phyloP scores from a whole-genome alignment of 2,797 vertebrate species.

The Melanogrammus aeglefinus region DNA sequence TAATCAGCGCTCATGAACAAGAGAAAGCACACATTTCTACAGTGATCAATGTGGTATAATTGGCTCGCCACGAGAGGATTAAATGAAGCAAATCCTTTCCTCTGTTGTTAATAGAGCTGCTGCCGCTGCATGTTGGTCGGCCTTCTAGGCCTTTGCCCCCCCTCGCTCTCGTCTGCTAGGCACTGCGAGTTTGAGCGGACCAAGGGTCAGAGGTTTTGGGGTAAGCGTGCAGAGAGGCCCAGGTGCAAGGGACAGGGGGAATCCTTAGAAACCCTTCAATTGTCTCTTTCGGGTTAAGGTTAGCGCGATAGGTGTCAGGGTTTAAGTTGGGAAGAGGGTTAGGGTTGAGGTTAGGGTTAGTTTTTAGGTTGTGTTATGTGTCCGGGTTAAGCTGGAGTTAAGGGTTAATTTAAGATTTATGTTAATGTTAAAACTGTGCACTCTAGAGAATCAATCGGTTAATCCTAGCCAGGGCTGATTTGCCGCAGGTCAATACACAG shows the following conservation, averaged over 20 bases:
- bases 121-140: not conserved
- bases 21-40: conserved; percentile 49
- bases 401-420: no score
- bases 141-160: not conserved
- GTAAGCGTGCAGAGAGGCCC: not conserved
- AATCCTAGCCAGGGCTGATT: not conserved
- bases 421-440: not conserved
- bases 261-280: not conserved
- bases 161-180: no score
- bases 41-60: conserved; percentile 65
- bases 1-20: conserved; percentile 55
- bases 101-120: conserved; percentile 55
- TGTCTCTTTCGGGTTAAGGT: not conserved
- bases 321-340: not conserved
- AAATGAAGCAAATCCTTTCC: conserved; percentile 52
- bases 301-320: not conserved
- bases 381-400: no score
- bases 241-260: no score
- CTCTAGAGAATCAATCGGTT: not conserved
- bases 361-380: no score
- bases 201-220: not conserved
- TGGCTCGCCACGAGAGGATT: conserved; percentile 41
- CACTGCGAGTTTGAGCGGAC: no score
- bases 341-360: no score
- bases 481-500: not conserved